Evolutionary conservation across 1,140 invertebrate species (phyloP).

Genomic region (Drosophila ogumai): DNA sequence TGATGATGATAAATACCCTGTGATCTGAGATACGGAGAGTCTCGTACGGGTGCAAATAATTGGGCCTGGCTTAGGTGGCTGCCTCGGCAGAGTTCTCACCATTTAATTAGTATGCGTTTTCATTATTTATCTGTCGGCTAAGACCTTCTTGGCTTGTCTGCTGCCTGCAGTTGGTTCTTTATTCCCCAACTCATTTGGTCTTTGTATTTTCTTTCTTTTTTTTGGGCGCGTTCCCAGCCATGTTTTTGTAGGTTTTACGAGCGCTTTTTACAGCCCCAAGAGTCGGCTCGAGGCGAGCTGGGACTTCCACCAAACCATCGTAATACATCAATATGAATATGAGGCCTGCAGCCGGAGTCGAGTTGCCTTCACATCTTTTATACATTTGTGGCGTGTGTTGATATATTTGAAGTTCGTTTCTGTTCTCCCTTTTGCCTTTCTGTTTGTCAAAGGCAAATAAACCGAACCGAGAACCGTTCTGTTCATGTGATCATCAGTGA

Average conservation of each 20-base stretch:
- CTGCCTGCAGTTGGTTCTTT: slow-evolving; percentile 21
- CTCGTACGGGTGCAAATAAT: slow-evolving; percentile 59
- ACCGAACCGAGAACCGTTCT: slow-evolving; percentile 49
- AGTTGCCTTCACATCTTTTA: slow-evolving; percentile 27
- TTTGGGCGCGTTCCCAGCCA: slow-evolving; percentile 49
- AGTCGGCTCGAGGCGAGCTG: slow-evolving; percentile 1
- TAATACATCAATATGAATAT: slow-evolving; percentile 81
- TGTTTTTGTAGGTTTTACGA: slow-evolving; percentile 71
- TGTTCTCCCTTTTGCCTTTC: slow-evolving; percentile 46
- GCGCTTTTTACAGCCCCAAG: slow-evolving; percentile 56
- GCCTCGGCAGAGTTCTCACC: slow-evolving; percentile 57
- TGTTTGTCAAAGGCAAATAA: slow-evolving; percentile 71
- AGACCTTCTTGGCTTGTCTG: slow-evolving; percentile 43
- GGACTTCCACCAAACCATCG: slow-evolving; percentile 70
- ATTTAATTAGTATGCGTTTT: slow-evolving; percentile 73
- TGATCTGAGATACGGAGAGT: slow-evolving; percentile 31
- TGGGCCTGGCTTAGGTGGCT: slow-evolving; percentile 21
- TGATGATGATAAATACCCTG: slow-evolving; percentile 47
- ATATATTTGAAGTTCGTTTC: slow-evolving; percentile 72
- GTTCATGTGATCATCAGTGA: slow-evolving; percentile 45
- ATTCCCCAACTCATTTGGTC: slow-evolving; percentile 39
- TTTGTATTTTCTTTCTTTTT: slow-evolving; percentile 31
- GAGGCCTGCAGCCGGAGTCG: slow-evolving; percentile 45
- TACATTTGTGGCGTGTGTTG: slow-evolving; percentile 69
- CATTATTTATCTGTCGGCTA: slow-evolving; percentile 70